Conservation (phyloP, 2,888 invertebrate species). For the Pachymerium ferrugineum region DNA sequence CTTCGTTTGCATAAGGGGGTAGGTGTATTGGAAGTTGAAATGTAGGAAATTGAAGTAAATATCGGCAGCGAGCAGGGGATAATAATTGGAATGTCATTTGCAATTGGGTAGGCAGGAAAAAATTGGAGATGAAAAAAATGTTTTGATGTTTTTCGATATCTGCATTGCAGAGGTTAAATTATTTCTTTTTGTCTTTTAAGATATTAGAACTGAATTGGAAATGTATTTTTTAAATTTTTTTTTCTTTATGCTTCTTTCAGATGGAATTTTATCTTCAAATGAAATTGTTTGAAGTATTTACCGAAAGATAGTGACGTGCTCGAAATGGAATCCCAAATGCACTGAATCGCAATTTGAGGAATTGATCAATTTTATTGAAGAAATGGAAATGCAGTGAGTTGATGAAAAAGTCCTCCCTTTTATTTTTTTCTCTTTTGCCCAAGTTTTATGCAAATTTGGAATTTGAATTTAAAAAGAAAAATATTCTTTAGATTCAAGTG, state of each 20-base stretch:
- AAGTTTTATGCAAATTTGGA: neutral
- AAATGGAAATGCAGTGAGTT: neutral
- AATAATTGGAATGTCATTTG: constrained; percentile 19
- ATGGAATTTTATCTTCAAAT: no score
- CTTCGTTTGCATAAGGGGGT: constrained; percentile 17
- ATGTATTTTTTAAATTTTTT: no score
- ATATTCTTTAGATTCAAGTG: neutral
- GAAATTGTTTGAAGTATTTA: no score
- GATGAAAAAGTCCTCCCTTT: neutral
- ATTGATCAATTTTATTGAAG: constrained; percentile 16
- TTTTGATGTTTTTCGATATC: neutral
- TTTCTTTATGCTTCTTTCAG: no score
- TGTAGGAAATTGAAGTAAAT: constrained; percentile 19
- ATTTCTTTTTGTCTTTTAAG: neutral
- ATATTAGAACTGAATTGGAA: no score
- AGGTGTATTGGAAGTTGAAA: constrained; percentile 15
- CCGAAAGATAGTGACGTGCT: neutral
- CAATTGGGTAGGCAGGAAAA: constrained; percentile 1
- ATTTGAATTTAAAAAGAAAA: neutral
- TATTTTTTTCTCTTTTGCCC: neutral
- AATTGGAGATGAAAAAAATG: neutral
- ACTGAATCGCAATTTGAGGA: constrained; percentile 5
- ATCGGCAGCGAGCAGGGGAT: constrained; percentile 2
- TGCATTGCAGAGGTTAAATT: constrained; percentile 19
- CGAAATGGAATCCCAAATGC: constrained; percentile 1